Conservation (phyloP, 1,140 invertebrate species). For the Drosophila neocordata region DNA sequence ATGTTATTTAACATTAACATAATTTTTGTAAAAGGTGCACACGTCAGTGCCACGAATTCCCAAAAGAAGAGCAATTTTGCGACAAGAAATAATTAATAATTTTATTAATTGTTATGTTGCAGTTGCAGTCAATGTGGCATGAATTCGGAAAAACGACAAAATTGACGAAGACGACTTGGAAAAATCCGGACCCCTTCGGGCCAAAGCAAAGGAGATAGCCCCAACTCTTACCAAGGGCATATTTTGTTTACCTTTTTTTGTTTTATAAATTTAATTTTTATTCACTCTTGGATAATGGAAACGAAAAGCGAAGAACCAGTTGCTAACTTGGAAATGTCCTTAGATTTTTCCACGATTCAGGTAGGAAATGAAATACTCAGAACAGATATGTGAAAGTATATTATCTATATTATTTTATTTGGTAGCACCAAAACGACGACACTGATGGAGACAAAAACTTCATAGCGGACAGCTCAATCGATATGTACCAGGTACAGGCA, state of each 20-base stretch:
- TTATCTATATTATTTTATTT: background rate
- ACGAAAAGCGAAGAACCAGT: slow-evolving; percentile 30
- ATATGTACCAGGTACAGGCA: slow-evolving; percentile 50
- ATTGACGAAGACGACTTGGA: slow-evolving; percentile 34
- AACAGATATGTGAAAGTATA: background rate
- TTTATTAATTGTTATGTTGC: slow-evolving; percentile 16
- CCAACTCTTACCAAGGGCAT: slow-evolving; percentile 8
- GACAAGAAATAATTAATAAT: slow-evolving; percentile 13
- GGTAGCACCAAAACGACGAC: slow-evolving; percentile 47
- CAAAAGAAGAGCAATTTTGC: slow-evolving; percentile 1
- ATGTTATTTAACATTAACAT: too few relatives aligned
- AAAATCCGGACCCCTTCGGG: slow-evolving; percentile 41
- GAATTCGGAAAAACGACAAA: slow-evolving; percentile 53
- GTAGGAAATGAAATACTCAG: background rate
- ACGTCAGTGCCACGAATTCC: slow-evolving; percentile 74
- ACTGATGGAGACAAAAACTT: slow-evolving; percentile 33
- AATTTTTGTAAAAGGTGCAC: slow-evolving; percentile 46
- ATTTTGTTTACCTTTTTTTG: slow-evolving; percentile 25
- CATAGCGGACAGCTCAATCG: slow-evolving; percentile 40
- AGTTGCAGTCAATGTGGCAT: slow-evolving; percentile 71
- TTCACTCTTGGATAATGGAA: slow-evolving; percentile 22
- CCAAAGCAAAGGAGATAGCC: slow-evolving; percentile 43
- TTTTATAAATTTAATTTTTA: slow-evolving; percentile 31
- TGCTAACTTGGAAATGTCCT: slow-evolving; percentile 32
- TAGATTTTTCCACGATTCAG: slow-evolving; percentile 41